Evolutionary conservation across 2,797 vertebrate species (phyloP), one percentile per base, ranked within the genome.

Genomic region (Rachycentron canadum): DNA sequence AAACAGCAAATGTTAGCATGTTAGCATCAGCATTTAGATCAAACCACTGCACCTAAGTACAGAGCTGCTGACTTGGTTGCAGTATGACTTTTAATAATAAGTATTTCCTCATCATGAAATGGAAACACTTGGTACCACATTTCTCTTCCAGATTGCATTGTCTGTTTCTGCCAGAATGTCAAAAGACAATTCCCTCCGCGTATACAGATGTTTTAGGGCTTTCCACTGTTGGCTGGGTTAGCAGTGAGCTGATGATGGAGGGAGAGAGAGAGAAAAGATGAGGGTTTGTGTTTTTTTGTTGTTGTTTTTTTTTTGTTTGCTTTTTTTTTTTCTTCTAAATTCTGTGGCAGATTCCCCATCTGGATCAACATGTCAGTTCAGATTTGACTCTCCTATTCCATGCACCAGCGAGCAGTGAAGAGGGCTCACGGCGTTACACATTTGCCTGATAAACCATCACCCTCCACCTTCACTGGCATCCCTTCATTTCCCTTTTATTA

Each of bases 321-420:
- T n/a, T n/a, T n/a, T n/a, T n/a, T n/a, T n/a, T n/a, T n/a, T 45
- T 61, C 38, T 28, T 59, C 47, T 59, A 65, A 56, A 81, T 62
- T 52, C 32, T 49, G 61, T 61, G 76, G 76, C 75, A 71, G 73
- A 75, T 76, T 76, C 73, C 59, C 60, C 65, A 43, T 81, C 79
- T 84, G 83, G 70, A 78, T 77, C 55, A 11, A 59, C 84, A 72
- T 21, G 78, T 92, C 91, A 76, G 69, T 78, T 87, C 64, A 73
- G 28, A 88, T 92, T 89, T 88, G 69, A 57, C 80, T 90, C 72
- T 79, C 52, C 41, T 16, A 3, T 72, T 63, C 26, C 55, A 53
- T 65, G 78, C 77, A 69, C 75, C 70, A 73, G 81, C 19, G 23
- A 91, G 69, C 86, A 65, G 70, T 3, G 3, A 66, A 58, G 38